Percentiles rank a stretch among this genome's conserved stretches.
These are phyloP conservation scores for Pristionchus arcanus DNA, from an alignment of 2,888 invertebrate species.

Conservation along the genomic window DNA sequence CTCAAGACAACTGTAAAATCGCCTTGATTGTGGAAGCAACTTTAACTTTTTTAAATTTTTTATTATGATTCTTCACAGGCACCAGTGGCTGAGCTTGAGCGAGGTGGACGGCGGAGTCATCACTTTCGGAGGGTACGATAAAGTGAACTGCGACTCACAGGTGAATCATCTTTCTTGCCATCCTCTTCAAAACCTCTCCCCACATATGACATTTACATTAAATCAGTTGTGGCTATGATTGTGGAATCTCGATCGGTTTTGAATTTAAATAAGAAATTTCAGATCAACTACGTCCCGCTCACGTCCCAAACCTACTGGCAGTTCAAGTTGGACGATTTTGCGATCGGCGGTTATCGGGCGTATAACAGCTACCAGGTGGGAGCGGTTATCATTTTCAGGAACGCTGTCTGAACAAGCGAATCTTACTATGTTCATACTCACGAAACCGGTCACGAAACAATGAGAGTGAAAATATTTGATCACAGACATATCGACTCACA, in stretches of 20 bases:
- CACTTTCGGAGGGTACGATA: slow-evolving; percentile 61
- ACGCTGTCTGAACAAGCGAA: background rate
- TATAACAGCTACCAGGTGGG: background rate
- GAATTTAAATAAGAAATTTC: background rate
- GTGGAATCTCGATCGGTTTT: too few species aligned
- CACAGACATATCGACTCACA: too few species aligned
- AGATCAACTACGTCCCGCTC: slow-evolving; percentile 70
- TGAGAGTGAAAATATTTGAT: too few species aligned
- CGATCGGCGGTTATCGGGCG: background rate
- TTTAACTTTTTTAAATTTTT: too few species aligned
- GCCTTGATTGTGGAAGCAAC: too few species aligned
- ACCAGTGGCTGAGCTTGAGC: background rate
- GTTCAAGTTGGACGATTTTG: slow-evolving; percentile 64
- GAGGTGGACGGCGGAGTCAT: slow-evolving; percentile 57
- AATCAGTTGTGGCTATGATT: too few species aligned
- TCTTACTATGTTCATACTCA: background rate
- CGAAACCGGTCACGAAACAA: too few species aligned
- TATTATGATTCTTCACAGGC: background rate
- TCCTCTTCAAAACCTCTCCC: too few species aligned
- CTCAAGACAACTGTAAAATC: too few species aligned
- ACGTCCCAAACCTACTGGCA: slow-evolving; percentile 76
- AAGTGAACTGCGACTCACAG: slow-evolving; percentile 57
- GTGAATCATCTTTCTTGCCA: background rate
- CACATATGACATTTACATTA: too few species aligned
- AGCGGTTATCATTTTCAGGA: background rate